A percentile compares a stretch with the other conserved stretches of the same genome.
These are phyloP conservation scores for Muntiacus reevesi DNA, from an alignment of 2,113 vertebrate species.

Conservation along the genomic window DNA sequence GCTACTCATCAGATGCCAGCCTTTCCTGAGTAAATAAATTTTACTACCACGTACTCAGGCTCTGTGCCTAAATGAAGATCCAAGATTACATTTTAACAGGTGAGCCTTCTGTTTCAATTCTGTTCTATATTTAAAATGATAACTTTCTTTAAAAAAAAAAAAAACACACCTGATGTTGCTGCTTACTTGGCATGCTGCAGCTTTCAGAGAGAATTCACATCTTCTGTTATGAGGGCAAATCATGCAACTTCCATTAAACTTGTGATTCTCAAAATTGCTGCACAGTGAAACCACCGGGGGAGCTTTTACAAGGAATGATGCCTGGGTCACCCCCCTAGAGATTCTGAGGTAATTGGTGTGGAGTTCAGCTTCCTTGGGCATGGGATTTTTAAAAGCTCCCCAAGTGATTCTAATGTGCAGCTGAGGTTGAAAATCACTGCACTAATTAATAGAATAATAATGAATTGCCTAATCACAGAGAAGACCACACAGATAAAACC, in stretches of 20 bases:
- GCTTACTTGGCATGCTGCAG: neutral
- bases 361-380: slow-evolving; percentile 13
- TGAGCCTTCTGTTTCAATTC: neutral
- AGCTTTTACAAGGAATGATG: slow-evolving; percentile 20
- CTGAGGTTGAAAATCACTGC: slow-evolving; percentile 48
- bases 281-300: slow-evolving; percentile 27
- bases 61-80: slow-evolving; percentile 25
- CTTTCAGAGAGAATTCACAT: slow-evolving; percentile 28
- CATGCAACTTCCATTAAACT: slow-evolving; percentile 14
- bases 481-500: slow-evolving; percentile 24
- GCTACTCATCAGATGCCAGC: slow-evolving; percentile 8
- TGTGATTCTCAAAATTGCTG: slow-evolving; percentile 21
- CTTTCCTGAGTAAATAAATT: slow-evolving; percentile 12
- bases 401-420: slow-evolving; percentile 51
- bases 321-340: slow-evolving; percentile 16
- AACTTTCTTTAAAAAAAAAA: neutral
- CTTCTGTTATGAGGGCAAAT: neutral
- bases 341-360: slow-evolving; percentile 51
- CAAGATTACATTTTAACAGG: slow-evolving; percentile 30
- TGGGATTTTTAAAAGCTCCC: slow-evolving; percentile 53
- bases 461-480: slow-evolving; percentile 47
- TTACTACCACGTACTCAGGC: slow-evolving; percentile 2
- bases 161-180: neutral
- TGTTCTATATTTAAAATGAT: slow-evolving; percentile 46
- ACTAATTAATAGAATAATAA: slow-evolving; percentile 66